phyloP scores from a whole-genome alignment of 2,797 vertebrate genomes.

The Channallabes apus region DNA sequence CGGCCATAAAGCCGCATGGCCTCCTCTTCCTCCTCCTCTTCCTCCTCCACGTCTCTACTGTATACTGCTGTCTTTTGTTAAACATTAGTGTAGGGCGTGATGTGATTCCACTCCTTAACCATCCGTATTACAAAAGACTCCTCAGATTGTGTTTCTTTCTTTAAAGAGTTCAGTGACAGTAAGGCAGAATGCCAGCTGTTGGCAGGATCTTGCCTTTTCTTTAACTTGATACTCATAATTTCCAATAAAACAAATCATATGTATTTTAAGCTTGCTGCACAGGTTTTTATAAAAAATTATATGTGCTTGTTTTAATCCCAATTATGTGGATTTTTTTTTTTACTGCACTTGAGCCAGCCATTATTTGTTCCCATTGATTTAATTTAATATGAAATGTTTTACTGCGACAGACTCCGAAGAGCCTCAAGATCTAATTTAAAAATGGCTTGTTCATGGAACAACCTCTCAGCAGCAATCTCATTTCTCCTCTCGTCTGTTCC shows the following conservation, averaged over 20 bases:
- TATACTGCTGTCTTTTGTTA: constrained; percentile 29
- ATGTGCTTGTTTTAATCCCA: background rate
- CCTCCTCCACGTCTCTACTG: background rate
- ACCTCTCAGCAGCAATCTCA: too few relatives aligned
- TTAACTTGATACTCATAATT: background rate
- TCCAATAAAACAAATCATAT: background rate
- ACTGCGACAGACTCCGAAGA: too few relatives aligned
- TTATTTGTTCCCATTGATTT: too few relatives aligned
- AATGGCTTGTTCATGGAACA: too few relatives aligned
- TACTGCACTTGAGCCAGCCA: too few relatives aligned
- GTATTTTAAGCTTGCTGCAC: background rate
- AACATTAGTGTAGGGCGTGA: constrained; percentile 32
- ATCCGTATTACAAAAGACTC: constrained; percentile 13
- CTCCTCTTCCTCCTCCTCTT: background rate
- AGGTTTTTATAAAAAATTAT: background rate
- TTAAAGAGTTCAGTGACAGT: background rate
- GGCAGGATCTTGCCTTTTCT: background rate
- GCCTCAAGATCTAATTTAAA: too few relatives aligned
- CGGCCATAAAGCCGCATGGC: background rate
- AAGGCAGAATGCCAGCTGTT: background rate
- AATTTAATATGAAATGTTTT: too few relatives aligned
- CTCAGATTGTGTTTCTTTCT: background rate
- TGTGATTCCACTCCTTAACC: constrained; percentile 32
- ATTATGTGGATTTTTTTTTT: too few relatives aligned
- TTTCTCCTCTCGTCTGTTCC: too few relatives aligned